Evolutionary conservation across 2,797 vertebrate species (phyloP).

Genomic region (Micromesistius poutassou): DNA sequence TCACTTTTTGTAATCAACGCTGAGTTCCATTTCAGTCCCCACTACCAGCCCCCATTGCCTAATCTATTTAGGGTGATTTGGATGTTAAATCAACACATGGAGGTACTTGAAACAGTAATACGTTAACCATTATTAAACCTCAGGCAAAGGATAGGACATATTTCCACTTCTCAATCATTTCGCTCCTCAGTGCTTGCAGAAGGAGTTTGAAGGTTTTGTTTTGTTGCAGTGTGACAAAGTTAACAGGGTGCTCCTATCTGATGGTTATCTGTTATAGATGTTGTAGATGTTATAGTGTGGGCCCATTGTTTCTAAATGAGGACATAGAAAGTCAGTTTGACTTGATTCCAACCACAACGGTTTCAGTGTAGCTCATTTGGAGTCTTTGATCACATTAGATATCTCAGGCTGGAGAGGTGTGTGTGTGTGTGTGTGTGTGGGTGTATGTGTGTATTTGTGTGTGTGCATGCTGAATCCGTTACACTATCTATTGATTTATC

Average conservation of each 20-base stretch:
- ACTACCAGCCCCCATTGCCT: neutral
- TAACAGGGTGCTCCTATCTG: too few relatives aligned
- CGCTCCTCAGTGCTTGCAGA: too few relatives aligned
- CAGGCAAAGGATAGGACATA: too few relatives aligned
- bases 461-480: too few relatives aligned
- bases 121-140: neutral
- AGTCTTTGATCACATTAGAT: neutral
- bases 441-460: neutral
- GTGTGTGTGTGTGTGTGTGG: neutral
- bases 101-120: neutral
- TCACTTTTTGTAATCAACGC: constrained; percentile 23
- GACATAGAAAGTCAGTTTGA: neutral
- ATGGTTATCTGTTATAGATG: too few relatives aligned
- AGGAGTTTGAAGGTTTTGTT: too few relatives aligned
- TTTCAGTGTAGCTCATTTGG: too few relatives aligned
- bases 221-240: too few relatives aligned
- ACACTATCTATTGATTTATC: neutral
- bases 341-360: neutral
- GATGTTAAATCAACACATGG: neutral
- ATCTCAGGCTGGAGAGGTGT: neutral
- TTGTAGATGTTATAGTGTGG: too few relatives aligned
- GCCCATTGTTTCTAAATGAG: neutral
- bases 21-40: neutral
- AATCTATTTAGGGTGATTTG: neutral
- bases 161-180: too few relatives aligned